phyloP scores from a whole-genome alignment of 37 sponge, comb jelly and placozoan species.

The Cliona cf. orientalis region DNA sequence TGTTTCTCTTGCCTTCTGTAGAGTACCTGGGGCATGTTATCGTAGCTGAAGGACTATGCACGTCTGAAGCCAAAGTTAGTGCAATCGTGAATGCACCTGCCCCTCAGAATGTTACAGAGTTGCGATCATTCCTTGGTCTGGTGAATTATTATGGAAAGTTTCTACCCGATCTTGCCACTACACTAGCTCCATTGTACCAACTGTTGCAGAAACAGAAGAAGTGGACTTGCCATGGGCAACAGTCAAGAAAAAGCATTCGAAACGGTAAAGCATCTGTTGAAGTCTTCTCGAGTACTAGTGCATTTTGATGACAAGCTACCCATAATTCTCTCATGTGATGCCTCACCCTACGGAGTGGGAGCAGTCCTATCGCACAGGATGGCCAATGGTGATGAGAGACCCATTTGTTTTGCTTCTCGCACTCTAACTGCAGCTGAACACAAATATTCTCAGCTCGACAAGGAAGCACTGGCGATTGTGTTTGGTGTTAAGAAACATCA shows the following conservation, averaged over 20 bases:
- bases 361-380: constrained; percentile 32
- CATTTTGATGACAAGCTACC: constrained; percentile 13
- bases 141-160: constrained; percentile 23
- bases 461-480: constrained; percentile 30
- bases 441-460: constrained; percentile 18
- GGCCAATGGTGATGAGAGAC: constrained; percentile 20
- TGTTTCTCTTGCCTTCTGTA: constrained; percentile 31
- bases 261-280: constrained; percentile 16
- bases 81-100: constrained; percentile 12
- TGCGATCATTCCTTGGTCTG: constrained; percentile 16
- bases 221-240: not conserved
- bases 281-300: not conserved
- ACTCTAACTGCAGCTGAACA: constrained; percentile 12
- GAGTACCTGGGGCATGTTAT: constrained; percentile 67
- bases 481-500: constrained; percentile 43
- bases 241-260: constrained; percentile 35
- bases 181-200: not conserved
- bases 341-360: constrained; percentile 33
- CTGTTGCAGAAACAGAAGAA: not conserved
- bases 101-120: constrained; percentile 6
- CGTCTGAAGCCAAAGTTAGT: not conserved
- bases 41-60: constrained; percentile 17
- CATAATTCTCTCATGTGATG: constrained; percentile 30
- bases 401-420: not conserved
- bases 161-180: not conserved